Base-by-base conservation (phyloP, 1,140 invertebrate species). In the Lordiphosa mommai region DNA sequence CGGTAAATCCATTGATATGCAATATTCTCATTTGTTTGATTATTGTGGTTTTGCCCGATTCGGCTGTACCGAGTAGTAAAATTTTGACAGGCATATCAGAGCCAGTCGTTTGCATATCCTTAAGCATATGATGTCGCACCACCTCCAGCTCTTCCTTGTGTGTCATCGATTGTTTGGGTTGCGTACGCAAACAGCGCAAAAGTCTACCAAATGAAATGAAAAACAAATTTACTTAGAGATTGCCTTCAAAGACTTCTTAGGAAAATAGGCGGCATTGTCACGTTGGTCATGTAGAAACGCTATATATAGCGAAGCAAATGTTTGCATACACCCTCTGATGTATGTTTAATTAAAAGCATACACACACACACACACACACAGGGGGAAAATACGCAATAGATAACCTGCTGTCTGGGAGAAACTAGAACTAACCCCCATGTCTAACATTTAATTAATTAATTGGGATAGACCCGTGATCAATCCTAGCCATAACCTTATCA, bases 21-120 rank as follows among this genome's bases (percentile, higher is more conserved):
- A 95, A 87, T 66, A 95, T 95, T 85, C 93, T 94, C 94, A 96
- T 95, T 88, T 96, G 95, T 76, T 95, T 95, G 9, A 95, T 92
- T 33, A 96, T 95, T 0, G 94, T 96, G 0, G 94, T 94, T 86
- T 96, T 96, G 7, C 93, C 93, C 13, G 93, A 92, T 66, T 93
- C 93, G 0, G 92, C 93, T 0, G 93, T 92, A 34, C 93, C 93
- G 2, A 94, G 79, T 0, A 94, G 87, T 20, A 94, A 86, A 17
- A 94, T 89, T 88, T 94, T 94, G 6, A 93, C 92, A 1, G 91
- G 91, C 1, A 91, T 91, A 3, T 86, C 80, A 32, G 68, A 56
- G 17, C 68, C 69, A 16, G 61, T 58, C 14, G 72, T 51, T 29
- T 59, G 36, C 30, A 86, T 20, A 49, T 85, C 74, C 63, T 77